Conservation (phyloP, 2,888 invertebrate genomes). For the Brassicogethes aeneus region DNA sequence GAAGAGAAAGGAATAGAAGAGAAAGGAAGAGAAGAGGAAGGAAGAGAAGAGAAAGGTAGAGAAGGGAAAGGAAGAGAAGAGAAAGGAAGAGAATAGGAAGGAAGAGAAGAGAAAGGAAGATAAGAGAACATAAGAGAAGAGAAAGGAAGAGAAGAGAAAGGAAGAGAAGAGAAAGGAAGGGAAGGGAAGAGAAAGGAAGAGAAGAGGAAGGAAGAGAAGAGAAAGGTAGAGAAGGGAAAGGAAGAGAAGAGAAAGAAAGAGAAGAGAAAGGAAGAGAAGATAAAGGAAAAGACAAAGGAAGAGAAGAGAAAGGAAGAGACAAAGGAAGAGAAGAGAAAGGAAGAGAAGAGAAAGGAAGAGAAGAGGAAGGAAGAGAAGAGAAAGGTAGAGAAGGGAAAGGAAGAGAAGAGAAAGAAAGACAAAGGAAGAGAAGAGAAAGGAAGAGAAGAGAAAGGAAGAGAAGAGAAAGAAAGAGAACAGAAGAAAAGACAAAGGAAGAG, state of each 20-base stretch:
- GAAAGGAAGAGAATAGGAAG: not conserved
- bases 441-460: not conserved
- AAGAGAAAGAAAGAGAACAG: not conserved
- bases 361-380: not conserved
- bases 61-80: not conserved
- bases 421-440: not conserved
- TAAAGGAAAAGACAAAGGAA: not conserved
- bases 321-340: not conserved
- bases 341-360: not conserved
- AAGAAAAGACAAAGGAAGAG: not conserved
- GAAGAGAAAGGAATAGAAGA: not conserved
- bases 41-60: not conserved
- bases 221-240: not conserved
- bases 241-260: not conserved
- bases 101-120: not conserved
- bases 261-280: not conserved
- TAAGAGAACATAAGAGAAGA: not conserved
- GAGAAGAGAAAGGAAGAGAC: not conserved
- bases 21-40: not conserved
- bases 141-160: not conserved
- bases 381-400: not conserved
- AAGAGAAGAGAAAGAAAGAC: not conserved
- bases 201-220: not conserved
- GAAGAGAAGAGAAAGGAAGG: not conserved
- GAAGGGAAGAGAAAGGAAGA: not conserved